Conservation (phyloP, 2,888 invertebrate genomes). For the Hoplodrina blanda region DNA sequence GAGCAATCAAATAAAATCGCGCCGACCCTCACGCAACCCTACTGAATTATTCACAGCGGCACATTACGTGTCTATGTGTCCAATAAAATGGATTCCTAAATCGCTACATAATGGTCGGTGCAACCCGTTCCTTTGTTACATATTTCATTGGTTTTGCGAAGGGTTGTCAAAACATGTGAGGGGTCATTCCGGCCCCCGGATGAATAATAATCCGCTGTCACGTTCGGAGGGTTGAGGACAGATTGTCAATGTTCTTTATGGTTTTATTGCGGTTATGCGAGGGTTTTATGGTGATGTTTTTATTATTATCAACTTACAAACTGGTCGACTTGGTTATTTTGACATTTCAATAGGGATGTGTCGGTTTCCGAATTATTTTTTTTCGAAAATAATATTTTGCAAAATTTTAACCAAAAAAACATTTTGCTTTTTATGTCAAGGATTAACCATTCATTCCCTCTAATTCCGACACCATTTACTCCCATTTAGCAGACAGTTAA, state of each 20-base stretch:
- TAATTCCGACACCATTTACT: constrained; percentile 27
- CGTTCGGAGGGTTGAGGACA: constrained; percentile 66
- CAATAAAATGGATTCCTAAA: constrained; percentile 79
- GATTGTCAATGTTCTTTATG: constrained; percentile 61
- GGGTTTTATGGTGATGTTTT: constrained; percentile 33
- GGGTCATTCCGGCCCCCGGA: constrained; percentile 76
- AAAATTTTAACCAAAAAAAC: constrained; percentile 5
- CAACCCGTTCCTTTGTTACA: constrained; percentile 85
- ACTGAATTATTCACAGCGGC: constrained; percentile 77
- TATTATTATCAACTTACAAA: constrained; percentile 43
- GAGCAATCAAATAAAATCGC: constrained; percentile 74
- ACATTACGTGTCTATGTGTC: constrained; percentile 72
- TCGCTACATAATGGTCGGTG: constrained; percentile 75
- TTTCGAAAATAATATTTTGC: no score
- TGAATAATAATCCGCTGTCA: constrained; percentile 71
- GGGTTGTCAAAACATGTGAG: constrained; percentile 77
- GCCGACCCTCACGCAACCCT: constrained; percentile 69
- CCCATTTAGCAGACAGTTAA: constrained; percentile 57
- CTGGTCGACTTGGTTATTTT: constrained; percentile 11
- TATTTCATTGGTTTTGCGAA: constrained; percentile 82
- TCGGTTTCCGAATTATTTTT: not conserved
- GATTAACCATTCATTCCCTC: constrained; percentile 27
- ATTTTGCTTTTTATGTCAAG: constrained; percentile 15
- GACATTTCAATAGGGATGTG: constrained; percentile 1
- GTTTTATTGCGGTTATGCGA: constrained; percentile 44